phyloP scores from a whole-genome alignment of 1,140 invertebrate genomes.

The Leptoteleia sp. region DNA sequence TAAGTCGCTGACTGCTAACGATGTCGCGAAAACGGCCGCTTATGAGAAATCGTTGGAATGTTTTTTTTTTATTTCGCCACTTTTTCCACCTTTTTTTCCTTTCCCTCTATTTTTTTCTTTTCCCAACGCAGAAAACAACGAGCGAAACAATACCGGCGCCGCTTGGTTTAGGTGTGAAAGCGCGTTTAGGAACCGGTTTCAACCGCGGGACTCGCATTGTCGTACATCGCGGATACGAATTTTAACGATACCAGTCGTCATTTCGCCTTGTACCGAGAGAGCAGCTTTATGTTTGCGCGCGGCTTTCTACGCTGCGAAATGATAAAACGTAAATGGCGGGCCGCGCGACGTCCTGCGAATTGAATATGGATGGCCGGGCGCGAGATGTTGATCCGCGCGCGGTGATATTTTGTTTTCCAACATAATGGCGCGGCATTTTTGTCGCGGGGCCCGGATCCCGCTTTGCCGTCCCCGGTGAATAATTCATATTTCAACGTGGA shows the following conservation, averaged over 20 bases:
- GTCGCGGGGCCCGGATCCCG: background rate
- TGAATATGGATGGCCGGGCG: conserved; percentile 31
- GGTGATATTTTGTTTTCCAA: conserved; percentile 23
- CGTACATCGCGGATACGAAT: conserved; percentile 42
- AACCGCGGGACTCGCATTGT: conserved; percentile 22
- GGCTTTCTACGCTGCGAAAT: conserved; percentile 36
- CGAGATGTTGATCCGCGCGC: conserved; percentile 16
- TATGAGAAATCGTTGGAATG: conserved; percentile 45
- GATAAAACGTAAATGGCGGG: conserved; percentile 27
- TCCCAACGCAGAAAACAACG: background rate
- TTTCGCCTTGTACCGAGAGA: conserved; percentile 29
- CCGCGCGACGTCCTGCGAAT: conserved; percentile 10
- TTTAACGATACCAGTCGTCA: conserved; percentile 47
- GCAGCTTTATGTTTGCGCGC: conserved; percentile 18
- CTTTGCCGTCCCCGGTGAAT: conserved; percentile 11
- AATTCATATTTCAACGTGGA: conserved; percentile 20
- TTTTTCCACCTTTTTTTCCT: background rate
- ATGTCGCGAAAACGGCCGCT: conserved; percentile 45
- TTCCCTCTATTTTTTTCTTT: conserved; percentile 13
- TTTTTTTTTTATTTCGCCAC: no score
- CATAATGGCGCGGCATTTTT: conserved; percentile 22
- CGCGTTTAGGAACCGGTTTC: conserved; percentile 54
- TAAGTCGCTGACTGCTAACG: conserved; percentile 48
- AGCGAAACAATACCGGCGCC: conserved; percentile 35
- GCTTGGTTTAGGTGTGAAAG: conserved; percentile 49